Evolutionary conservation across 2,888 invertebrate genomes (phyloP), one percentile per base, ranked within the genome.

Genomic region (Lasioglossum vierecki): DNA sequence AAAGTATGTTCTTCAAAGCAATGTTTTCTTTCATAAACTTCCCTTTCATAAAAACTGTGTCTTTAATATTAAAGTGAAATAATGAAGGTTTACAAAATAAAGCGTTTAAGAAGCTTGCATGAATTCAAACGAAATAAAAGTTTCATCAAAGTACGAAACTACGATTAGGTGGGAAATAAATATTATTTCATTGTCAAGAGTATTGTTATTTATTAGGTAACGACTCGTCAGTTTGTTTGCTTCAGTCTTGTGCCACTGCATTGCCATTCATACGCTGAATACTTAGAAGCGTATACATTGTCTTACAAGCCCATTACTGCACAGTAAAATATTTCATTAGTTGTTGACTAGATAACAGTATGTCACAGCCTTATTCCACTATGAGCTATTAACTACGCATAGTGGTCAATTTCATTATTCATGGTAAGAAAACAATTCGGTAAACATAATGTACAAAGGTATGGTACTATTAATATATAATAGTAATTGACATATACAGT

Each of bases 1-100:
- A 89, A 92, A 91, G 90, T 91, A 88, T 90, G 92, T 92, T 93
- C 91, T 91, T 89, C 86, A 86, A 88, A 73, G 81, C 83, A 88
- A 80, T 80, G 46, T 75, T 77, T 76, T 26, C 26, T 49, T 75
- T 75, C 15, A 60, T 41, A 35, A 63, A 44, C 8, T n/a, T 13
- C 3, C 15, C 22, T 71, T 44, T 30, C 22, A 35, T 68, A 22
- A 4, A 66, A 30, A 22, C 44, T 41, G 9, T 22, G 3, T n/a
- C 18, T 41, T 71, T 22, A 70, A 18, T 30, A 71, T 15, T 46
- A n/a, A 8, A 22, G 30, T 74, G 46, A 60, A 26, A 70, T 39
- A 35, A 82, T 39, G 26, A 53, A 44, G 15, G 15, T 30, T 35
- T 44, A n/a, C 53, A 11, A 68, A 18, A 35, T 3, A 30, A 73